These are phyloP conservation scores for Andinoacara biseriatus DNA, from an alignment of 2,113 vertebrate genomes.

Conservation along the genomic window DNA sequence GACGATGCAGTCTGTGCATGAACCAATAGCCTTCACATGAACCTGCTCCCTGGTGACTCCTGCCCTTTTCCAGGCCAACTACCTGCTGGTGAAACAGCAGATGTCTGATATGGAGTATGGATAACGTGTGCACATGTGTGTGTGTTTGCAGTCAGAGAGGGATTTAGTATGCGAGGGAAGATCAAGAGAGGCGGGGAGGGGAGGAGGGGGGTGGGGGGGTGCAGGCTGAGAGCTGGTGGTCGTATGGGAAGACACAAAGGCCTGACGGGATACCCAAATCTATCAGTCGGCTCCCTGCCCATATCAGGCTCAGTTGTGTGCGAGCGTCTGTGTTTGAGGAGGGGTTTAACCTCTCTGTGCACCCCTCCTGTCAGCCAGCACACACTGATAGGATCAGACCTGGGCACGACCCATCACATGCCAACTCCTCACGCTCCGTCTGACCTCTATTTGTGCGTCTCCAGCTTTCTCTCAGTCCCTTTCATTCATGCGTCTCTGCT, in stretches of 20 bases:
- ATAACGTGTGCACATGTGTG: constrained; percentile 25
- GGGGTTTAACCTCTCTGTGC: constrained; percentile 61
- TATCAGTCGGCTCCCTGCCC: constrained; percentile 54
- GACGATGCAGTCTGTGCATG: constrained; percentile 50
- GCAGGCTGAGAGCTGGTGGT: constrained; percentile 50
- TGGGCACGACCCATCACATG: constrained; percentile 74
- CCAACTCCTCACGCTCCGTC: constrained; percentile 62
- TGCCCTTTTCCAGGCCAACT: constrained; percentile 70
- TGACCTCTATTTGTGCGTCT: constrained; percentile 74
- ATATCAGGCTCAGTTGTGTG: constrained; percentile 23
- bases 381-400: constrained; percentile 71
- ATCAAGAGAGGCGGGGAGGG: constrained; percentile 44
- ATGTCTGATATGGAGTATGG: constrained; percentile 66
- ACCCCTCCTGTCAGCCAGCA: constrained; percentile 69
- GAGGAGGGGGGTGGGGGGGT: too few species aligned
- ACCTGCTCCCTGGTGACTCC: constrained; percentile 70
- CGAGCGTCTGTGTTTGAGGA: constrained; percentile 21
- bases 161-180: constrained; percentile 66
- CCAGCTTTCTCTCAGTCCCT: constrained; percentile 39
- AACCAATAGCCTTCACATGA: constrained; percentile 75
- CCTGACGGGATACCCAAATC: constrained; percentile 54
- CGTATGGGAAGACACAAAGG: constrained; percentile 49
- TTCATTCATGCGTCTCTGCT: constrained; percentile 58
- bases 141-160: constrained; percentile 49
- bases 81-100: constrained; percentile 75